Percentiles rank a stretch among this genome's conserved stretches.
phyloP scores from a whole-genome alignment of 2,797 vertebrate genomes.

The Arnoldichthys spilopterus region DNA sequence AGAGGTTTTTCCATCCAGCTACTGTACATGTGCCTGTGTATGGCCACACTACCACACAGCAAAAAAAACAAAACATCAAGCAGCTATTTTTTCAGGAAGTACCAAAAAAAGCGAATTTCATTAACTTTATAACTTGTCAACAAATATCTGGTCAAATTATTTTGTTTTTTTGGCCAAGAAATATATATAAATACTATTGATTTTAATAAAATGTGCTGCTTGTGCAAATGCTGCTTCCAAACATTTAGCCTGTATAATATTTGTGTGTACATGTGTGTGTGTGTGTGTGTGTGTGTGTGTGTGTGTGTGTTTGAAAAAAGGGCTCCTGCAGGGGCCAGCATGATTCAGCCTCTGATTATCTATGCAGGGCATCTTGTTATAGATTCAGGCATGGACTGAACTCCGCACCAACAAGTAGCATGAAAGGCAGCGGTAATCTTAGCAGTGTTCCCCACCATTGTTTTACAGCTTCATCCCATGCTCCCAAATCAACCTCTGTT shows the following conservation, averaged over 20 bases:
- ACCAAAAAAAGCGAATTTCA: background rate
- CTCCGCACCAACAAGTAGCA: background rate
- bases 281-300: background rate
- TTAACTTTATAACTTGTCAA: background rate
- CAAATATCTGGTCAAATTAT: background rate
- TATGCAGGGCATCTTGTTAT: slow-evolving; percentile 1
- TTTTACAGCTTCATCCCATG: slow-evolving; percentile 10
- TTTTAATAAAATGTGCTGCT: background rate
- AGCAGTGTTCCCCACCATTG: background rate
- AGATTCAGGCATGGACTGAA: background rate
- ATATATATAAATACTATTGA: too few relatives aligned
- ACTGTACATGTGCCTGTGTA: slow-evolving; percentile 6
- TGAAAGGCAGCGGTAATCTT: background rate
- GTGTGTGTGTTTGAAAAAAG: background rate
- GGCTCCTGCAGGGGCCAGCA: slow-evolving; percentile 8
- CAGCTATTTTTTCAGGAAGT: background rate
- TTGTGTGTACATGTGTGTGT: too few relatives aligned
- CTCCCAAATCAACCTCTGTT: slow-evolving; percentile 22
- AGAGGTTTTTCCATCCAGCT: background rate
- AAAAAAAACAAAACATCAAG: background rate
- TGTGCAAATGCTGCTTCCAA: background rate
- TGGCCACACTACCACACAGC: background rate
- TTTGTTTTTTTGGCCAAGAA: too few relatives aligned
- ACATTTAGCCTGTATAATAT: background rate
- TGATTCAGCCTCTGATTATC: slow-evolving; percentile 21